Conservation (phyloP, 2,113 vertebrate genomes). For the Dinomys branickii region DNA sequence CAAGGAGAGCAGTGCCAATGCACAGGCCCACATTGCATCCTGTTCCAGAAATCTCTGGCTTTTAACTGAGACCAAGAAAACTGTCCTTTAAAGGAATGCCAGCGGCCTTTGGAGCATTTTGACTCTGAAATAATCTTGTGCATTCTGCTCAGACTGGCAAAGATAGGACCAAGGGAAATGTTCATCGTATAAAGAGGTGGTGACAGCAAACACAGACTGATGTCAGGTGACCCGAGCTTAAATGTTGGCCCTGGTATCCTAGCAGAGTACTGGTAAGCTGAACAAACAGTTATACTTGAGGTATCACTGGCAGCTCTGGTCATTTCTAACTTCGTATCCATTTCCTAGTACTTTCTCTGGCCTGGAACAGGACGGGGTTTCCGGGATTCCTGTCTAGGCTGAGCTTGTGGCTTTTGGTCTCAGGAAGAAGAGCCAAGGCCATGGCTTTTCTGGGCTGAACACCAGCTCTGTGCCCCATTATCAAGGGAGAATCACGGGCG, state of each 20-base stretch:
- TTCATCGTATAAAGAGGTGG: not conserved
- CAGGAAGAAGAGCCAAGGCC: not conserved
- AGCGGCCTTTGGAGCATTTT: not conserved
- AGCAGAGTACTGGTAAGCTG: not conserved
- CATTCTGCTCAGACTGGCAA: not conserved
- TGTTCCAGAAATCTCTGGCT: not conserved
- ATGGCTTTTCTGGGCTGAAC: not conserved
- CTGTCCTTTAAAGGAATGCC: not conserved
- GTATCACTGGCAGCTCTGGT: not conserved
- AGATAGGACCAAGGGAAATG: not conserved
- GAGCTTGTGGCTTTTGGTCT: not conserved
- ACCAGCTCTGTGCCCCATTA: not conserved
- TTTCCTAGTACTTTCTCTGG: not conserved
- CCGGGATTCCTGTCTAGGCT: not conserved
- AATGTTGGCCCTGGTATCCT: not conserved
- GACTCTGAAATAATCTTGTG: not conserved
- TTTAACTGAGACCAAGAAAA: not conserved
- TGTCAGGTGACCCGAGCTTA: not conserved
- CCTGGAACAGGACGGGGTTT: not conserved
- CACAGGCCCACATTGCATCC: accelerated
- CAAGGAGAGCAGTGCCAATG: not conserved
- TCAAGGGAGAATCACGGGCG: not conserved
- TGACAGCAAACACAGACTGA: not conserved
- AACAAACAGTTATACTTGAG: not conserved
- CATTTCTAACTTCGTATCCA: accelerated